Base-by-base conservation (phyloP, 1,140 invertebrate genomes). In the Asbolus verrucosus region DNA sequence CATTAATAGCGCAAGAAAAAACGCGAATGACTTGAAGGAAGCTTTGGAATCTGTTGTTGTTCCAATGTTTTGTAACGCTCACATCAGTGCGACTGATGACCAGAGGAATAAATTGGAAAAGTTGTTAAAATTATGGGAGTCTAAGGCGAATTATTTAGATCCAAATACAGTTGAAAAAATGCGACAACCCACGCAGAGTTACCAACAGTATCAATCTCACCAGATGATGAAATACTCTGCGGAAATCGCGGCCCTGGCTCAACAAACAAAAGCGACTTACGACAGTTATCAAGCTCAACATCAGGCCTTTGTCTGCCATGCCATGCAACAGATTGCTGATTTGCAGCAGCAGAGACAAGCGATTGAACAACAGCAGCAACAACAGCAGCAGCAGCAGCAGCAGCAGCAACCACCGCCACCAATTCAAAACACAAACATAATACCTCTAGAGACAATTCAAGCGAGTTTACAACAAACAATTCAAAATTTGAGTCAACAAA, bases 11-110 rank as follows among this genome's bases (percentile, higher is more conserved):
- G 92, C 94, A 77, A 86, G 96, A 77, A 98, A 98, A 88, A 95
- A 95, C 85, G 92, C 93, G 68, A 91, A 93, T 82, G 92, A 96
- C 81, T 86, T 98, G 77, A 95, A 95, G 83, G 91, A 92, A 83
- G 89, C 92, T 77, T 87, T 99, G 82, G 95, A 98, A 87, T 90
- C 89, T 78, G 93, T 97, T 75, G 94, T 98, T 70, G 93, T 98
- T 75, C 95, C 96, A 73, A 96, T 98, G 90, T 98, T 98, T 87
- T 98, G 95, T 84, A 94, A 93, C 82, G 90, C 95, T 46, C 92
- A 91, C 81, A 85, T 89, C 82, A 85, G 86, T 84, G 92, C 93
- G 43, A 90, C 85, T 14, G 92, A 94, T 43, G 95, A 97, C 27
- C 94, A 96, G 82, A 89, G 92, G 75, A 87, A 87, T 72, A 98